phyloP scores from a whole-genome alignment of 2,888 invertebrate genomes.

The Ganaspis brasiliensis region DNA sequence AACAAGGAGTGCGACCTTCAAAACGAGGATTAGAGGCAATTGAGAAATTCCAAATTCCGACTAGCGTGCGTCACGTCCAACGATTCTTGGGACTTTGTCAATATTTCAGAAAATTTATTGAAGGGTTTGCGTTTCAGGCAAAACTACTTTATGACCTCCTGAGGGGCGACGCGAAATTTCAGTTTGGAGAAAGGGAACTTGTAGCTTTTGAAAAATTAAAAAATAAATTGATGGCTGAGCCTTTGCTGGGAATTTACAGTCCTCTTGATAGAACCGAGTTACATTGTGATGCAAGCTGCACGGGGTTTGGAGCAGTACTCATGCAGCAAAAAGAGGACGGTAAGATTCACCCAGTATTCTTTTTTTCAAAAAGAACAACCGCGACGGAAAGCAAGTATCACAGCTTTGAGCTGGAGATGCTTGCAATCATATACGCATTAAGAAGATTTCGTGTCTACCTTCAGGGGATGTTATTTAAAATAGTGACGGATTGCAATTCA shows the following conservation, averaged over 20 bases:
- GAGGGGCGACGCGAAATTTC: background rate
- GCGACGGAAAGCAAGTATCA: no score
- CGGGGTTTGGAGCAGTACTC: constrained; percentile 70
- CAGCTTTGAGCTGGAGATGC: no score
- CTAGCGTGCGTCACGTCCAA: background rate
- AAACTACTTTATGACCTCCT: background rate
- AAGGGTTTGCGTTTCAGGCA: constrained; percentile 9
- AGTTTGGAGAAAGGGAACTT: background rate
- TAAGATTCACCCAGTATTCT: constrained; percentile 67
- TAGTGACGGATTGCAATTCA: constrained; percentile 54
- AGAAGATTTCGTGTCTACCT: constrained; percentile 62
- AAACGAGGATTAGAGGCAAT: background rate
- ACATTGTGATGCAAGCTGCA: constrained; percentile 65
- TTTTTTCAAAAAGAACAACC: constrained; percentile 65
- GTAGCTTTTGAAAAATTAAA: background rate
- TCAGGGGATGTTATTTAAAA: constrained; percentile 16
- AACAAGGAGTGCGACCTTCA: background rate
- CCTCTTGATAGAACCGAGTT: constrained; percentile 13
- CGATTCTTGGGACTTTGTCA: constrained; percentile 11
- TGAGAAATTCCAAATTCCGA: constrained; percentile 1
- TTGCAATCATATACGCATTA: constrained; percentile 61
- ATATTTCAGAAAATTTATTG: constrained; percentile 22
- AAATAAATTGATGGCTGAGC: background rate
- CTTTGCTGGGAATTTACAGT: constrained; percentile 17
- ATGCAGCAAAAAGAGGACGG: constrained; percentile 68